Evolutionary conservation across 2,797 vertebrate genomes (phyloP).

Genomic region (Platyrinchus mystaceus): DNA sequence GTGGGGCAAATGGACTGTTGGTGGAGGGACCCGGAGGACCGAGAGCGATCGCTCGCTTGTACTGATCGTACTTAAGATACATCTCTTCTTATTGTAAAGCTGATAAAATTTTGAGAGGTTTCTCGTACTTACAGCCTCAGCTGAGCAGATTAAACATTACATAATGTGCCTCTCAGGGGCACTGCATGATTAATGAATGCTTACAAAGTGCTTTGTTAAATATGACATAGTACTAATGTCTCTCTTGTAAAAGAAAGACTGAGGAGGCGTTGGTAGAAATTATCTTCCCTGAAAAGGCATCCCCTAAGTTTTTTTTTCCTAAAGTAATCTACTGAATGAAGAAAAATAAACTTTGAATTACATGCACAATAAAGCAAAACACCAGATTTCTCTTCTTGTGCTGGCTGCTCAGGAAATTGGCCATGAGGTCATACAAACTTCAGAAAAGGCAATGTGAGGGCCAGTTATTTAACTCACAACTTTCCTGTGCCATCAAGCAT

Average conservation of each 20-base stretch:
- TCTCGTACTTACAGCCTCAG: slow-evolving; percentile 45
- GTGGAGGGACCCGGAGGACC: background rate
- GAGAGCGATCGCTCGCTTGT: accelerated
- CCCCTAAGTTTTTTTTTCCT: background rate
- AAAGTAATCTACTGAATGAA: background rate
- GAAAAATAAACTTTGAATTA: background rate
- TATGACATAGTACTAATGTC: slow-evolving; percentile 31
- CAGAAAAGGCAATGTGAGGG: background rate
- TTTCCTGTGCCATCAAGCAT: background rate
- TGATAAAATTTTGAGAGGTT: slow-evolving; percentile 50
- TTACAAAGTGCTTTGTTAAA: slow-evolving; percentile 60
- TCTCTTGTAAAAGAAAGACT: background rate
- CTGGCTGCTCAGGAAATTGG: background rate
- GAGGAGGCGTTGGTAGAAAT: background rate
- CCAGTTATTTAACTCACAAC: background rate
- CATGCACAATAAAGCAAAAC: background rate
- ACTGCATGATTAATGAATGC: slow-evolving; percentile 62
- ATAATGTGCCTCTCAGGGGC: slow-evolving; percentile 57
- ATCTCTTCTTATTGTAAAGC: slow-evolving; percentile 20
- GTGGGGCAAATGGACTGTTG: accelerated
- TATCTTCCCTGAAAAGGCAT: background rate
- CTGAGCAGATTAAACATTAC: slow-evolving; percentile 65
- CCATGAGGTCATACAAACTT: background rate
- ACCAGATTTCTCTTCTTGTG: background rate
- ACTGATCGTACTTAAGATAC: accelerated